Conservation (phyloP, 2,888 invertebrate species). For the Toxonevra muliebris region DNA sequence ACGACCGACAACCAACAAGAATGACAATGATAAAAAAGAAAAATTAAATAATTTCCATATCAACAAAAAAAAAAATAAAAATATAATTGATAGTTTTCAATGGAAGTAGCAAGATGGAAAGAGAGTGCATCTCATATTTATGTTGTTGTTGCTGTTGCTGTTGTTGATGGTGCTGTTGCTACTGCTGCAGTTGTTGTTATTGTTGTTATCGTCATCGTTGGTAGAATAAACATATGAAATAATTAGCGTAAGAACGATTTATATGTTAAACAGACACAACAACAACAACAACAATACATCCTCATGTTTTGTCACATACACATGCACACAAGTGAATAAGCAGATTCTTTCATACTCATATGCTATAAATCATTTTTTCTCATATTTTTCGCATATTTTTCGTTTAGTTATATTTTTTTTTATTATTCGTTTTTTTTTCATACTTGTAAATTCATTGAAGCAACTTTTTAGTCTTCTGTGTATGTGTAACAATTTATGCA, state of each 20-base stretch:
- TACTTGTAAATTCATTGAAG: conserved; percentile 42
- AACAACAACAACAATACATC: conserved; percentile 24
- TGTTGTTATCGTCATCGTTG: background rate
- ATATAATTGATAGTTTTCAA: conserved; percentile 45
- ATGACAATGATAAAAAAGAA: conserved; percentile 20
- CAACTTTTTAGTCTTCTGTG: conserved; percentile 39
- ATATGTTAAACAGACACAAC: conserved; percentile 41
- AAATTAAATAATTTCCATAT: conserved; percentile 40
- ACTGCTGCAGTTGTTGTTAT: background rate
- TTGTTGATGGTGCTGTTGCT: background rate
- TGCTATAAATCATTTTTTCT: conserved; percentile 56
- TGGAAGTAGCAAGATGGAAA: conserved; percentile 14
- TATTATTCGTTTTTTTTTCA: conserved; percentile 24
- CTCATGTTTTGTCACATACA: conserved; percentile 37
- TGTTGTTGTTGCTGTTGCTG: background rate
- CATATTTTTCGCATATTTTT: conserved; percentile 52
- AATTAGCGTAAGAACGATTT: conserved; percentile 51
- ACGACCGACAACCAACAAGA: conserved; percentile 34
- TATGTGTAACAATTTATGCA: conserved; percentile 30
- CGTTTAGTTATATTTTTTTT: conserved; percentile 42
- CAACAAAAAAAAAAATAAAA: conserved; percentile 39
- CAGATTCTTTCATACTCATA: conserved; percentile 18
- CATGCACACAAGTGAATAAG: conserved; percentile 22
- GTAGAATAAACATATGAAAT: conserved; percentile 48
- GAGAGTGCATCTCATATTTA: conserved; percentile 14